Base-by-base conservation (phyloP, 2,113 vertebrate genomes). In the Notothenia rossii region DNA sequence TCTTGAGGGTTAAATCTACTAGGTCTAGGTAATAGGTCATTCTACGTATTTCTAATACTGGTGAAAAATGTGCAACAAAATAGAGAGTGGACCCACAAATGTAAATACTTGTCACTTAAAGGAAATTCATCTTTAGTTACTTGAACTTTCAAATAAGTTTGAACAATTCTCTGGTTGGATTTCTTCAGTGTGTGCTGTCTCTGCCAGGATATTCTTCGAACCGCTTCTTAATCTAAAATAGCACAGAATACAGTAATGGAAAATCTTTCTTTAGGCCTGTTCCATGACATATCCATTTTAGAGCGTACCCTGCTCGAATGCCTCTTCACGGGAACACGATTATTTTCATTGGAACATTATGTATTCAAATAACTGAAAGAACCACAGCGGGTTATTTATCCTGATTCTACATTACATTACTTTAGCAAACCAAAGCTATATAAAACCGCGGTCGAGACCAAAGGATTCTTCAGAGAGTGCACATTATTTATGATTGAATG, bases 301-400 rank as follows among this genome's bases (percentile, higher is more conserved):
- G 0, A 65, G 54, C 2, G 8, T 58, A 43, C 45, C 54, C 11
- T 4, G 29, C 61, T 43, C n/a, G 18, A 18, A 56, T 48, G 25
- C 13, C 15, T 60, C 22, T 40, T 56, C 45, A 58, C 6, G 45
- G 59, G 13, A 71, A 22, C 18, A 33, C 33, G 53, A 40, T 64
- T 45, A 33, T 75, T 69, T 58, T 75, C 58, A 70, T 18, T 61
- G 20, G n/a, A 22, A 50, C 33, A 36, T 22, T 15, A 7, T 53
- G 70, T 15, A 7, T 60, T 53, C 46, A 20, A 69, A 58, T 66
- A 66, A 48, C 53, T 20, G 11, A 17, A 76, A 40, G 25, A 80
- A 48, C 54, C 46, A 9, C 45, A 29, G 76, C 0, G 13, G 14
- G 43, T 29, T 59, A 51, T 79, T 72, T 40, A 53, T 66, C 33